phyloP scores from a whole-genome alignment of 2,888 invertebrate species.

The Craniophora ligustri region DNA sequence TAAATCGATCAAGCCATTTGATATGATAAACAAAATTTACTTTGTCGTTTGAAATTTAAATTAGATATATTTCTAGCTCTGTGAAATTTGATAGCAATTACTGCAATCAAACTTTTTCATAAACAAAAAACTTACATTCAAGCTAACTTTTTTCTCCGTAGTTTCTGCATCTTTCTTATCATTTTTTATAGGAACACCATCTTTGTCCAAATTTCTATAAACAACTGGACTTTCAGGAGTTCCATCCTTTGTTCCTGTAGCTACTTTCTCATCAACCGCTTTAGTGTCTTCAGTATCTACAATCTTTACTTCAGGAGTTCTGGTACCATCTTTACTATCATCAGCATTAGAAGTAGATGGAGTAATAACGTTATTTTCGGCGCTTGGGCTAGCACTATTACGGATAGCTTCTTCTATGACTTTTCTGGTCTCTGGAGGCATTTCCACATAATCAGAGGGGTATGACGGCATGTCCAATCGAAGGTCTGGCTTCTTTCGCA shows the following conservation, averaged over 20 bases:
- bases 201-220: constrained; percentile 81
- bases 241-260: constrained; percentile 22
- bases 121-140: constrained; percentile 55
- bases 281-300: constrained; percentile 58
- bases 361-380: constrained; percentile 3
- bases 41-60: no score
- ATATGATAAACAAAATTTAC: no score
- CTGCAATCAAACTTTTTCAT: not conserved
- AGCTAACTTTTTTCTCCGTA: constrained; percentile 27
- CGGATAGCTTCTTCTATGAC: constrained; percentile 63
- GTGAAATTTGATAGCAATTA: not conserved
- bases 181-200: constrained; percentile 90
- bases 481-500: constrained; percentile 79
- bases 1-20: no score
- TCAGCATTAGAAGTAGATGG: constrained; percentile 16
- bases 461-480: constrained; percentile 74
- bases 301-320: constrained; percentile 79
- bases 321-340: constrained; percentile 51
- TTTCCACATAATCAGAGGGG: constrained; percentile 80
- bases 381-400: constrained; percentile 40
- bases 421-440: constrained; percentile 72
- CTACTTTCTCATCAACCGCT: constrained; percentile 38
- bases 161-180: constrained; percentile 87
- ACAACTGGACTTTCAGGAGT: constrained; percentile 59
- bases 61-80: no score